Base-by-base conservation (phyloP, 2,113 vertebrate genomes). In the Rhinoptilus africanus region DNA sequence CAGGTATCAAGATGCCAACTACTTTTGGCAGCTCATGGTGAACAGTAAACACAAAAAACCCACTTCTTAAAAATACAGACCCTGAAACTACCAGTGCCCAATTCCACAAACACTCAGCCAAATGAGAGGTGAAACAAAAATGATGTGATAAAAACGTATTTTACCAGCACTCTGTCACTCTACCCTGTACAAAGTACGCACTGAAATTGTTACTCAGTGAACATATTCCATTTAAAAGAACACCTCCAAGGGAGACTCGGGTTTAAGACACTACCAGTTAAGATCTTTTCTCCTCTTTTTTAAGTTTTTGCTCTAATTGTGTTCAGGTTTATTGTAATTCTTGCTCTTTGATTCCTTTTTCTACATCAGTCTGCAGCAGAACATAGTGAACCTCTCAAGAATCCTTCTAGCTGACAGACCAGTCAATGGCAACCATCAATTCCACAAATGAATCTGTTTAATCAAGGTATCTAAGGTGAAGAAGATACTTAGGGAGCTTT, bases 361-460 rank as follows among this genome's bases (percentile, higher is more conserved):
- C 51, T 87, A 12, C 8, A 9, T 63, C 76, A n/a, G 3, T n/a
- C 60, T 66, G n/a, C 57, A 74, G 51, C 54, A 83, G 64, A 92
- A 92, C 48, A 84, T 22, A 73, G n/a, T 43, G 43, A 93, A 54
- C 22, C 24, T 75, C n/a, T 39, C 59, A 86, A 85, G 64, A 93
- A 48, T 47, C 34, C 54, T 92, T 85, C 68, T 37, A 71, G 57
- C 27, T 89, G 72, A 79, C 56, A 82, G 69, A 73, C 47, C 39
- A 66, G 39, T 88, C 78, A 88, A 72, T 23, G 24, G 59, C 64
- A 96, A 75, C 14, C 35, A 84, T 43, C 41, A 84, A 69, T 92
- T 96, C 94, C 41, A 78, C 45, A 85, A 91, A 90, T n/a, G 2
- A 94, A 88, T 68, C 73, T 73, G 34, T 73, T 95, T 96, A 92